Evolutionary conservation across 2,888 invertebrate species (phyloP).

Genomic region (Neria commutata): DNA sequence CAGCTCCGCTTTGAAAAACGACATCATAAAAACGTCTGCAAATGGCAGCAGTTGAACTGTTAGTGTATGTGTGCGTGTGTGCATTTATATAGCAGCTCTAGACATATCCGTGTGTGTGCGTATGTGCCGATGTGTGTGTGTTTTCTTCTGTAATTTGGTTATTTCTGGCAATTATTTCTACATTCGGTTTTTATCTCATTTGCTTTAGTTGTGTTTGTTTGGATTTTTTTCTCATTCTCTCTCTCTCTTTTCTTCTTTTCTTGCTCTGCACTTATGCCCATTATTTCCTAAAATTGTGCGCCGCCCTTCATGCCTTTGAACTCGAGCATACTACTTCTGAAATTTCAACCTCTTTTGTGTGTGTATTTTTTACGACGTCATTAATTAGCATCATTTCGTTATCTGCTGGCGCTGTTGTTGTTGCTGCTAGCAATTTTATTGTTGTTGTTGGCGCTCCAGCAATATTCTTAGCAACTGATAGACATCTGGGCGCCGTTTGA

Average conservation of each 20-base stretch:
- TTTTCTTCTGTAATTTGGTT: slow-evolving; percentile 25
- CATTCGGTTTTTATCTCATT: slow-evolving; percentile 42
- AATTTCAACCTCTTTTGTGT: background rate
- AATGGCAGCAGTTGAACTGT: too few relatives aligned
- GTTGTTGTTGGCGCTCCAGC: too few relatives aligned
- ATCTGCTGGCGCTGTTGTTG: slow-evolving; percentile 14
- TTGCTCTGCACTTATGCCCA: slow-evolving; percentile 8
- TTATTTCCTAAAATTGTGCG: slow-evolving; percentile 19
- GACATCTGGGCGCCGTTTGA: slow-evolving; percentile 33
- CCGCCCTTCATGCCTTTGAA: slow-evolving; percentile 30
- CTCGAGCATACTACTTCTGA: slow-evolving; percentile 47
- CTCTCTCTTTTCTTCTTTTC: too few relatives aligned
- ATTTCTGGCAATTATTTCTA: slow-evolving; percentile 52
- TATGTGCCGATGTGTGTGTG: slow-evolving; percentile 7
- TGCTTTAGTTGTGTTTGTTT: slow-evolving; percentile 22
- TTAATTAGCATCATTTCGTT: slow-evolving; percentile 16
- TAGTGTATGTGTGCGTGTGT: background rate
- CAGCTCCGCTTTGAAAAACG: background rate
- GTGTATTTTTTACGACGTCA: slow-evolving; percentile 2
- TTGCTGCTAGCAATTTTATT: too few relatives aligned
- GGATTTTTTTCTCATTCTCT: too few relatives aligned
- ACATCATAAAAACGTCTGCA: background rate
- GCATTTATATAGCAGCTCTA: slow-evolving; percentile 32
- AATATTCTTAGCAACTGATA: too few relatives aligned
- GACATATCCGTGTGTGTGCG: slow-evolving; percentile 12